phyloP scores from a whole-genome alignment of 2,888 invertebrate species.

The Malthinus seriepunctatus region DNA sequence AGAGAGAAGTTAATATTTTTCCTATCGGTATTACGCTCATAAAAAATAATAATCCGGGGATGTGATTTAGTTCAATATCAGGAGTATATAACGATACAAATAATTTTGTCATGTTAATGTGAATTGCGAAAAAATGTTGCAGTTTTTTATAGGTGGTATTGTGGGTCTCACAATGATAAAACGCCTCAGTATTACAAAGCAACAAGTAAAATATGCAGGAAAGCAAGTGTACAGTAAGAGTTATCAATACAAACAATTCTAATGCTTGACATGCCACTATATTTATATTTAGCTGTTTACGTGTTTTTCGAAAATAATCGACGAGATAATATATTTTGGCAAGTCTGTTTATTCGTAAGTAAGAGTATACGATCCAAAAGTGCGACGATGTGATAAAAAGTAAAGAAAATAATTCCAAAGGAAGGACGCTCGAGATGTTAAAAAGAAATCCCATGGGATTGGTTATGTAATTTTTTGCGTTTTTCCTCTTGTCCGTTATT shows the following conservation, averaged over 20 bases:
- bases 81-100: not conserved
- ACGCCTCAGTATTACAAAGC: no score
- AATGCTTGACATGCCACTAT: slow-evolving; percentile 25
- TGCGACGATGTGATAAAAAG: not conserved
- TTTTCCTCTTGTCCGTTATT: slow-evolving; percentile 24
- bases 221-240: slow-evolving; percentile 8
- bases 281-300: slow-evolving; percentile 33
- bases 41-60: no score
- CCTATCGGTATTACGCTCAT: no score
- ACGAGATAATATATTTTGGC: slow-evolving; percentile 29
- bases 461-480: slow-evolving; percentile 28
- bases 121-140: not conserved
- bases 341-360: slow-evolving; percentile 31
- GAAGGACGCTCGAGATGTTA: slow-evolving; percentile 27
- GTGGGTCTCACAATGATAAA: slow-evolving; percentile 6
- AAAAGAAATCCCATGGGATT: slow-evolving; percentile 30
- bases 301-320: slow-evolving; percentile 17
- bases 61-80: not conserved
- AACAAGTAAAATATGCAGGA: slow-evolving; percentile 14
- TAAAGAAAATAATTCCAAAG: slow-evolving; percentile 31
- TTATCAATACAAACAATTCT: slow-evolving; percentile 18
- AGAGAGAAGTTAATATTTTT: no score
- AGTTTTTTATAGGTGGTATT: not conserved
- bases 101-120: not conserved
- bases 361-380: slow-evolving; percentile 25